These are phyloP conservation scores for Dryocosmus kuriphilus DNA, from an alignment of 2,888 invertebrate genomes.

Conservation along the genomic window DNA sequence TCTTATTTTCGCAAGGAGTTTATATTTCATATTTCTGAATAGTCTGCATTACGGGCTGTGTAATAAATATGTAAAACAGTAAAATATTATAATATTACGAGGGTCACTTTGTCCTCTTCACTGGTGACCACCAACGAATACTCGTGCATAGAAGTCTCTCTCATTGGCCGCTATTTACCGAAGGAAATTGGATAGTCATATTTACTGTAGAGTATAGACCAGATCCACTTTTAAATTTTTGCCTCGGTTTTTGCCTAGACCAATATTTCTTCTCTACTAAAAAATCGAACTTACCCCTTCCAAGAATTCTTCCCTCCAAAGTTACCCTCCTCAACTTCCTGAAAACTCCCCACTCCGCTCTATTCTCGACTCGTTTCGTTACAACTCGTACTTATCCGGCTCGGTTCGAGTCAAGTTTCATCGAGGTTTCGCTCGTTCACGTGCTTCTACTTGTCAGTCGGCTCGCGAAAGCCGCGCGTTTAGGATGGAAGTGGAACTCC, in stretches of 20 bases:
- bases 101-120: neutral
- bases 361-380: conserved; percentile 17
- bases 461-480: conserved; percentile 18
- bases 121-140: neutral
- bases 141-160: neutral
- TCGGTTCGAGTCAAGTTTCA: conserved; percentile 17
- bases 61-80: conserved; percentile 10
- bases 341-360: neutral
- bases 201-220: neutral
- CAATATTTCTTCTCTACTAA: neutral
- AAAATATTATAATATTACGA: neutral
- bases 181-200: conserved; percentile 24
- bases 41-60: neutral
- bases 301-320: neutral
- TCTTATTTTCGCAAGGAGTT: no score
- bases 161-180: conserved; percentile 5
- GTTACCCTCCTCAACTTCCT: neutral
- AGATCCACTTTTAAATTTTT: neutral
- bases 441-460: conserved; percentile 38
- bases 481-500: neutral
- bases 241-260: neutral
- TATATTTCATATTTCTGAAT: conserved; percentile 8
- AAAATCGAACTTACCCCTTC: neutral
- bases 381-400: conserved; percentile 10
- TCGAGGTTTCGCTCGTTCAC: conserved; percentile 2